Evolutionary conservation across 2,113 vertebrate species (phyloP).

Genomic region (Toxotes chatareus): DNA sequence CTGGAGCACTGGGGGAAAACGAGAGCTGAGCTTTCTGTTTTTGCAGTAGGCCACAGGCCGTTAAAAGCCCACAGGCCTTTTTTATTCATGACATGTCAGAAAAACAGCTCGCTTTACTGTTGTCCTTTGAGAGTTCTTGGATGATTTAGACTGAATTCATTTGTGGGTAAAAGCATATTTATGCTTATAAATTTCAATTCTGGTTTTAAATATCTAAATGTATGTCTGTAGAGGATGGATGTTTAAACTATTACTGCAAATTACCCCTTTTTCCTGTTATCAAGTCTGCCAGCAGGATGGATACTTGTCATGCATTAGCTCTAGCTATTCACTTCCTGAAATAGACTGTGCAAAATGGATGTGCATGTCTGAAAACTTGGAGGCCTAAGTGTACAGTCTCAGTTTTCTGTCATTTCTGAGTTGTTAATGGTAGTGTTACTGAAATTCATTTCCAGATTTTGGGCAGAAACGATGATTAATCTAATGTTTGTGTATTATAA

Average conservation of each 20-base stretch:
- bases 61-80: conserved; percentile 56
- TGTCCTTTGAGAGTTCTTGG: conserved; percentile 61
- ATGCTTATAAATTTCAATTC: conserved; percentile 52
- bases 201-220: conserved; percentile 58
- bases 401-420: neutral
- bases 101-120: conserved; percentile 60
- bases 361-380: neutral
- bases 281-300: conserved; percentile 22
- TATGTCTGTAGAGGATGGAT: conserved; percentile 33
- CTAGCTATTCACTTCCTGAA: conserved; percentile 29
- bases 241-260: conserved; percentile 55
- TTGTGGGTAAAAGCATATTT: conserved; percentile 46
- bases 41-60: conserved; percentile 54
- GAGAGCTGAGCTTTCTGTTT: conserved; percentile 72
- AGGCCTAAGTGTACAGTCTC: neutral
- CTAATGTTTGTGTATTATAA: conserved; percentile 49
- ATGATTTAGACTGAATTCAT: conserved; percentile 69
- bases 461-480: conserved; percentile 34
- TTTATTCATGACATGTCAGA: conserved; percentile 74
- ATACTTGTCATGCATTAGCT: conserved; percentile 42
- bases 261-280: conserved; percentile 38
- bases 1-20: conserved; percentile 70
- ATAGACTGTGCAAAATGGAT: conserved; percentile 26
- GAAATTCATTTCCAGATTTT: neutral
- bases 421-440: neutral